Evolutionary conservation across 2,888 invertebrate genomes (phyloP).

Genomic region (Drosophila heteroneura): DNA sequence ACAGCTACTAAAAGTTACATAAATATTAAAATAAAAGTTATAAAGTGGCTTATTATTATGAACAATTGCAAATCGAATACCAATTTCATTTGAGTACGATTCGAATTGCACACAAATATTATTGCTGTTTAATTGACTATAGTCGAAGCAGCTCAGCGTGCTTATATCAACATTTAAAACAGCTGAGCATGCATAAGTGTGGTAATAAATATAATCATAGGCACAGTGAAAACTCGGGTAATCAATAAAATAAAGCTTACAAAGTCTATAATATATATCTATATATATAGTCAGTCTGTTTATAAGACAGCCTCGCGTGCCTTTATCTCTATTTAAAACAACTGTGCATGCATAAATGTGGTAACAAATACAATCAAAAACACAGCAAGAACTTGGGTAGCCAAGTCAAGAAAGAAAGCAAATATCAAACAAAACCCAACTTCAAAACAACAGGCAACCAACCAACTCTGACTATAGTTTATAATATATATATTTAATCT

Average conservation of each 20-base stretch:
- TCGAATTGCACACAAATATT: neutral
- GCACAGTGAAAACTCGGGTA: neutral
- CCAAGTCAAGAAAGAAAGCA: neutral
- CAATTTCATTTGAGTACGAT: neutral
- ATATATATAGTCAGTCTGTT: neutral
- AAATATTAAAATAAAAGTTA: neutral
- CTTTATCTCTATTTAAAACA: neutral
- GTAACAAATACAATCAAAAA: neutral
- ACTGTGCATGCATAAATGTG: neutral
- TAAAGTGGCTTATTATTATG: neutral
- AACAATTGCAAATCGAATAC: neutral
- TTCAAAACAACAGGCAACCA: neutral
- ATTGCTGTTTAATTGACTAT: neutral
- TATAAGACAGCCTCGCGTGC: neutral
- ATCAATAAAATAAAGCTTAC: neutral
- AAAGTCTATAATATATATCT: neutral
- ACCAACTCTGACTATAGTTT: neutral
- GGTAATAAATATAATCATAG: neutral
- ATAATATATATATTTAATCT: neutral
- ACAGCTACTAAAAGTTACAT: neutral
- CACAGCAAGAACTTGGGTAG: neutral
- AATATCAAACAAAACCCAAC: neutral
- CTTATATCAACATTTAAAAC: neutral
- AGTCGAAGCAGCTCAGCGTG: neutral
- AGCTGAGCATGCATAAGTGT: conserved; percentile 3